Base-by-base conservation (phyloP, 2,113 vertebrate genomes). In the Bagarius yarrelli region DNA sequence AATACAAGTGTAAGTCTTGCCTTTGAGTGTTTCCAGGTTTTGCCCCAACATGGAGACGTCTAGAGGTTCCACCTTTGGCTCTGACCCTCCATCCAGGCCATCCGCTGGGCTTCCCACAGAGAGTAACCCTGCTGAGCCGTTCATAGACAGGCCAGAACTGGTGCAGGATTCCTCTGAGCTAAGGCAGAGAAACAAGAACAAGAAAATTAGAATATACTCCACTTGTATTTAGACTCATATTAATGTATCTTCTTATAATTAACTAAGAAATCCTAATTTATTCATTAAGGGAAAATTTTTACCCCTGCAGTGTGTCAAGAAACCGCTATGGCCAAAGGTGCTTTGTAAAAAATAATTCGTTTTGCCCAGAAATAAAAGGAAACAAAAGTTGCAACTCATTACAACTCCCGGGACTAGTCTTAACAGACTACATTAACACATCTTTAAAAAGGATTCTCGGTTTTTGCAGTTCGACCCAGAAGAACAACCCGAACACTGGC, bases 91-190 rank as follows among this genome's bases (percentile, higher is more conserved):
- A 27, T 84, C 86, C 50, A 69, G 72, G 14, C 63, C 36, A 27
- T 66, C 59, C 9, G 61, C 71, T 23, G 71, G 57, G 66, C 23
- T 52, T 23, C 77, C 70, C 0, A 27, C 40, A 0, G 82, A 88
- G 18, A 86, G 74, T 1, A 71, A 85, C 1, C 86, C 86, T 5
- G 87, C 75, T 1, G 92, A 87, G 76, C 90, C 87, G 82, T 77
- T 34, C 0, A 83, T 66, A 11, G 89, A 73, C 8, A 44, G 18
- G 1, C 78, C 79, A 1, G 84, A 73, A 18, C 83, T 80, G 47
- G 77, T 50, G 30, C 53, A 73, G 11, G 91, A 86, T 18, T 88
- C 92, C 59, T 86, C 91, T 3, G 78, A 90, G 80, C 89, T 92
- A 88, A 60, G 60, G 23, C 36, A 64, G 2, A 71, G 18, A 77